These are phyloP conservation scores for Brachionus koreanus DNA, from an alignment of 1,140 invertebrate genomes.

Conservation along the genomic window DNA sequence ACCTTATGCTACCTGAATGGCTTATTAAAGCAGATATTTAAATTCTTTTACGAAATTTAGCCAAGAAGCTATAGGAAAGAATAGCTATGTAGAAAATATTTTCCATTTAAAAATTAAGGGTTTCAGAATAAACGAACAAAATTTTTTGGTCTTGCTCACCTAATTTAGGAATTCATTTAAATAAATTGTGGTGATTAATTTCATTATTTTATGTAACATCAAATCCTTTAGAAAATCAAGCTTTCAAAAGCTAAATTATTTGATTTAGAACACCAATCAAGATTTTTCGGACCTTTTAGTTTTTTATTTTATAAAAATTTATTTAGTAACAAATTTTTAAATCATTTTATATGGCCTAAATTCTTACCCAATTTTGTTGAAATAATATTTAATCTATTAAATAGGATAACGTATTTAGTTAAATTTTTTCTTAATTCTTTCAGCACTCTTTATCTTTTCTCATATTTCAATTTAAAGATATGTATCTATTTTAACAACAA, in stretches of 20 bases:
- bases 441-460: slow-evolving; percentile 4
- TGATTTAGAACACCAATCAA: background rate
- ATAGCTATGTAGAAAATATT: background rate
- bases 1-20: background rate
- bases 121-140: background rate
- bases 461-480: background rate
- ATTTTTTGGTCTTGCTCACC: background rate
- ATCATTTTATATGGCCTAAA: background rate
- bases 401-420: background rate
- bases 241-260: too few relatives aligned
- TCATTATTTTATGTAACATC: too few relatives aligned
- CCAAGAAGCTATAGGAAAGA: background rate
- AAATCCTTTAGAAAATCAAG: too few relatives aligned
- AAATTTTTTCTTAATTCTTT: background rate
- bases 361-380: background rate
- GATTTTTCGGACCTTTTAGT: background rate
- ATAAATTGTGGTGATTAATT: background rate
- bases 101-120: background rate
- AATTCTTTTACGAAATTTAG: background rate
- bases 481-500: background rate
- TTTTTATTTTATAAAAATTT: background rate
- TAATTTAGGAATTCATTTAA: background rate
- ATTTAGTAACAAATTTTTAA: background rate
- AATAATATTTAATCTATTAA: slow-evolving; percentile 7
- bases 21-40: background rate